Base-by-base conservation (phyloP, 1,140 invertebrate genomes). In the Hesperophylax magnus region DNA sequence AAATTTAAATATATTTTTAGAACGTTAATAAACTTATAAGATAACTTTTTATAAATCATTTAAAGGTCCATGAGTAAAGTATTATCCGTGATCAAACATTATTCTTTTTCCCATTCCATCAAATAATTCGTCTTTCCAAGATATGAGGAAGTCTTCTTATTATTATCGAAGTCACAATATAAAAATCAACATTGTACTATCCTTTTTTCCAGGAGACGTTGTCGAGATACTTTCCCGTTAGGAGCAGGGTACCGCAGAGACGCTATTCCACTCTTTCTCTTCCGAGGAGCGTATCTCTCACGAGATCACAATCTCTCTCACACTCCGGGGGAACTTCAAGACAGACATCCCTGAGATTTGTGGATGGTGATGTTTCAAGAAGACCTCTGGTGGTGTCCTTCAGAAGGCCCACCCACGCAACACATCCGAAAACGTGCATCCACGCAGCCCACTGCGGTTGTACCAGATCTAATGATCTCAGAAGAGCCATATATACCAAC, bases 331-430 rank as follows among this genome's bases (percentile, higher is more conserved):
- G 83, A 52, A 76, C 78, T 27, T 84, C 83, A 15, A 78, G 83
- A 31, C 80, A 80, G 63, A 75, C 83, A 11, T 84, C 83, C 8
- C 53, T 84, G 17, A 34, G 80, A 47, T 76, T 65, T 14, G 47
- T 80, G 5, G 82, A 79, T n/a, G 69, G 77, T 2, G 83, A 82
- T 22, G 77, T 82, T 53, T 77, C 83, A 3, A 77, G 80, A 58
- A 63, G 83, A 61, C 83, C 83, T 6, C 61, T 84, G 6, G 80
- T 84, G 0, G 83, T 84, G 3, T 82, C 83, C 0, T 84, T 84
- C 58, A 52, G 80, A 39, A 31, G 58, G 18, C 83, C 83, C 1
- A 65, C 53, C n/a, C 47, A 58, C 22, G 20, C 78, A 6, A 58
- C 79, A 15, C 31, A 80, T 14, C 83, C 83, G 11, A 47, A 65